Base-by-base conservation (phyloP, 1,140 invertebrate genomes). In the Ectropis grisescens region DNA sequence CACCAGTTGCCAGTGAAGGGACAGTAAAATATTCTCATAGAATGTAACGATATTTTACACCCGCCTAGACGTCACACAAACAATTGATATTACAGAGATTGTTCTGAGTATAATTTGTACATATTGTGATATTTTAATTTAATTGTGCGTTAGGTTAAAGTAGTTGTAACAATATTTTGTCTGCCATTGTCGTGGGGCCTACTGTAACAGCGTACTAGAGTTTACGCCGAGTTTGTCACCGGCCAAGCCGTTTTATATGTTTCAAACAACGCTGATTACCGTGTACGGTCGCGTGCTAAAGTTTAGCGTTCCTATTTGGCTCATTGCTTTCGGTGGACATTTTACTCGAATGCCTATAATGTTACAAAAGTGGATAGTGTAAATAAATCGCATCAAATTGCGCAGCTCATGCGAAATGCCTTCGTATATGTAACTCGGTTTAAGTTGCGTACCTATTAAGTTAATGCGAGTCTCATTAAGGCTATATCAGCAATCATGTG, bases 51-150 rank as follows among this genome's bases (percentile, higher is more conserved):
- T n/a, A 26, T 26, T 6, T 26, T 26, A 26, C 10, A 2, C 24
- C 24, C 2, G 6, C 24, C 24, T n/a, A 36, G 33, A 27, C 37
- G 49, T 53, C 49, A 50, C 47, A 42, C 38, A 32, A 29, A 29
- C 49, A 51, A 62, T 55, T 49, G 48, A 59, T 66, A 70, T 48
- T 60, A 57, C 36, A 41, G 46, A 47, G 44, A 50, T 70, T 69
- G 57, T 67, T 37, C 62, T 58, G 58, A 64, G 44, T 45, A 50
- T 74, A 71, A 70, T 74, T 53, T 80, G 71, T 80, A 79, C 69
- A 79, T 79, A 79, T 70, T 74, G 74, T 79, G 74, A 79, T 79
- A 79, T 79, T 76, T 79, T 74, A 79, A 74, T 74, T 71, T 67
- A 68, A 74, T 62, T 52, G 49, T 67, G 53, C 47, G 62, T 55